Evolutionary conservation across 2,888 invertebrate species (phyloP).

Genomic region (Colletes collaris): DNA sequence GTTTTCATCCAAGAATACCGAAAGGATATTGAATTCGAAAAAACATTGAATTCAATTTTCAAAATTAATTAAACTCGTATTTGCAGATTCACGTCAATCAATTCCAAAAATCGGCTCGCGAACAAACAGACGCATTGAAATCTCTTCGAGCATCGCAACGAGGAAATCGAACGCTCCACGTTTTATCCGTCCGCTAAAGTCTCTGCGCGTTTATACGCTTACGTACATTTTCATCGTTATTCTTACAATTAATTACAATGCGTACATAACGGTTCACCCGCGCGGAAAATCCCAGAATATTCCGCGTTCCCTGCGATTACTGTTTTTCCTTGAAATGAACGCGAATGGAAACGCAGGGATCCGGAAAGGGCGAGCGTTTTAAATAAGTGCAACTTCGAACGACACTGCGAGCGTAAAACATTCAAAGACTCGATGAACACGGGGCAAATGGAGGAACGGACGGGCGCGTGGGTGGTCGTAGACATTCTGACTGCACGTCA

Average conservation of each 20-base stretch:
- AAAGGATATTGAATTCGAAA: background rate
- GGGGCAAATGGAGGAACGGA: constrained; percentile 14
- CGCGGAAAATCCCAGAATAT: background rate
- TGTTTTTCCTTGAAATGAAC: background rate
- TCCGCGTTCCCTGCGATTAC: background rate
- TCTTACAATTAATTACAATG: background rate
- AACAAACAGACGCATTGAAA: background rate
- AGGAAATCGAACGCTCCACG: background rate
- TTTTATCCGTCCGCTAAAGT: background rate
- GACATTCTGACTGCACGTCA: constrained; percentile 66
- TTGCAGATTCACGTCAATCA: background rate
- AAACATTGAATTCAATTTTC: background rate
- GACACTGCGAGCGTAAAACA: constrained; percentile 16
- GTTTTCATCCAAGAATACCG: background rate
- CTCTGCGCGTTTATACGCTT: background rate
- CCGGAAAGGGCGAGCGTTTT: background rate
- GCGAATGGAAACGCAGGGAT: constrained; percentile 6
- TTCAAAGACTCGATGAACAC: constrained; percentile 7
- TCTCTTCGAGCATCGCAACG: background rate
- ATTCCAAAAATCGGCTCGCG: background rate
- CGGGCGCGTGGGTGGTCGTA: constrained; percentile 18
- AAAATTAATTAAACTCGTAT: background rate
- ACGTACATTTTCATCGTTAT: background rate
- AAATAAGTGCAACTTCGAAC: constrained; percentile 17
- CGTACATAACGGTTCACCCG: background rate